These are phyloP conservation scores for Venusia cambrica DNA, from an alignment of 2,888 invertebrate genomes.

Conservation along the genomic window DNA sequence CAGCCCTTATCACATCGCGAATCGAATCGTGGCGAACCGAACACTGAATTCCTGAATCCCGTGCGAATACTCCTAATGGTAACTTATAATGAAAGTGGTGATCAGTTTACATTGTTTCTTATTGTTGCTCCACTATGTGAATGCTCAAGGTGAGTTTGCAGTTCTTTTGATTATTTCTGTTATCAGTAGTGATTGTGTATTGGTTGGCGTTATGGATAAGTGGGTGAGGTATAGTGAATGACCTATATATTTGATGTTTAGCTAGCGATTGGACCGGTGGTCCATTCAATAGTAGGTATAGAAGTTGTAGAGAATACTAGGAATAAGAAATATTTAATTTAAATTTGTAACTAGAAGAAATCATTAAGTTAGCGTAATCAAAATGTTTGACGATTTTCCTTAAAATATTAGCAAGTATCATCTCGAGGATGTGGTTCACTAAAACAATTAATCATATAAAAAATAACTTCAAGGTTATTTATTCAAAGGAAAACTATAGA, in stretches of 20 bases:
- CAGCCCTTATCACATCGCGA: constrained; percentile 75
- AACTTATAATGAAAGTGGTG: constrained; percentile 56
- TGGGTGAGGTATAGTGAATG: constrained; percentile 17
- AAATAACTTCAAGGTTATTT: constrained; percentile 8
- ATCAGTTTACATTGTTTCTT: constrained; percentile 50
- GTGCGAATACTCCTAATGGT: constrained; percentile 52
- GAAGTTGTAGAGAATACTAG: no score
- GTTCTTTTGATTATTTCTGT: constrained; percentile 24
- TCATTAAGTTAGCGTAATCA: no score
- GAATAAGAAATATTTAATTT: no score
- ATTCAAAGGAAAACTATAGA: constrained; percentile 12
- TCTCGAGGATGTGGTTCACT: no score
- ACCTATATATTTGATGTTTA: no score
- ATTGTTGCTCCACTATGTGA: constrained; percentile 47
- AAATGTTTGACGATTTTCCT: no score
- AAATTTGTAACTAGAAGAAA: no score
- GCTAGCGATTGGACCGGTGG: no score
- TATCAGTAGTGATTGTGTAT: constrained; percentile 7
- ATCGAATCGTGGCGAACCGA: constrained; percentile 56
- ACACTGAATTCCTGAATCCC: constrained; percentile 36
- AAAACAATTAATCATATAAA: no score
- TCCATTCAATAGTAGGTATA: no score
- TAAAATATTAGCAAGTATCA: no score
- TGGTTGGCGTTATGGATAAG: constrained; percentile 17
- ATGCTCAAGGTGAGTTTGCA: constrained; percentile 60